Evolutionary conservation across 2,888 invertebrate genomes (phyloP).

Genomic region (Ornithoptera priamus): DNA sequence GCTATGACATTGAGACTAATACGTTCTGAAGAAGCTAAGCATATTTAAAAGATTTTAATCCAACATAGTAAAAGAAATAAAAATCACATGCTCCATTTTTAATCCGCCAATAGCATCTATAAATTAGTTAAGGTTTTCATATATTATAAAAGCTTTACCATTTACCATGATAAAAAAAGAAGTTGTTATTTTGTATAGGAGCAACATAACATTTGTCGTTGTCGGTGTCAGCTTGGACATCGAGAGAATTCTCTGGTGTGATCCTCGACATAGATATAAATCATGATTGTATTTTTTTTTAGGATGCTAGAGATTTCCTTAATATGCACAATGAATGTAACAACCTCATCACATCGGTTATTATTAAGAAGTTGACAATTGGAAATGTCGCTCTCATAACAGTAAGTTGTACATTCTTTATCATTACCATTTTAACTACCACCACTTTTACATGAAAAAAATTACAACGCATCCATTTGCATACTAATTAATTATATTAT

Average conservation of each 20-base stretch:
- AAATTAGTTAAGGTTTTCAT: too few species aligned
- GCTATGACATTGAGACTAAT: too few species aligned
- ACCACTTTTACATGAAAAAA: too few species aligned
- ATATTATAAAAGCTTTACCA: background rate
- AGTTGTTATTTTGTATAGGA: too few species aligned
- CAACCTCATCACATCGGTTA: conserved; percentile 49
- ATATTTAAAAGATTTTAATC: background rate
- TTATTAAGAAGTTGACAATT: conserved; percentile 48
- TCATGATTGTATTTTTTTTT: conserved; percentile 24
- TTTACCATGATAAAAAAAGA: background rate
- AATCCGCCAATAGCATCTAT: too few species aligned
- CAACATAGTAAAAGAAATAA: too few species aligned
- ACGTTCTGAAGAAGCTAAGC: too few species aligned
- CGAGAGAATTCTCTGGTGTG: background rate
- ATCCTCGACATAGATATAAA: background rate
- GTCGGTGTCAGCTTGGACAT: background rate
- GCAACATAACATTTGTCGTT: background rate
- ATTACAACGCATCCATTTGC: too few species aligned
- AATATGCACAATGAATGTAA: conserved; percentile 51
- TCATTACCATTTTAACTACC: too few species aligned
- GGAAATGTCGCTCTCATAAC: conserved; percentile 45
- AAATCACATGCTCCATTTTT: too few species aligned
- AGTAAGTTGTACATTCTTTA: conserved; percentile 42
- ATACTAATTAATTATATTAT: too few species aligned
- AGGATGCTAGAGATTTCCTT: conserved; percentile 64